Evolutionary conservation across 2,888 invertebrate genomes (phyloP).

Genomic region (Ormyrus rosae): DNA sequence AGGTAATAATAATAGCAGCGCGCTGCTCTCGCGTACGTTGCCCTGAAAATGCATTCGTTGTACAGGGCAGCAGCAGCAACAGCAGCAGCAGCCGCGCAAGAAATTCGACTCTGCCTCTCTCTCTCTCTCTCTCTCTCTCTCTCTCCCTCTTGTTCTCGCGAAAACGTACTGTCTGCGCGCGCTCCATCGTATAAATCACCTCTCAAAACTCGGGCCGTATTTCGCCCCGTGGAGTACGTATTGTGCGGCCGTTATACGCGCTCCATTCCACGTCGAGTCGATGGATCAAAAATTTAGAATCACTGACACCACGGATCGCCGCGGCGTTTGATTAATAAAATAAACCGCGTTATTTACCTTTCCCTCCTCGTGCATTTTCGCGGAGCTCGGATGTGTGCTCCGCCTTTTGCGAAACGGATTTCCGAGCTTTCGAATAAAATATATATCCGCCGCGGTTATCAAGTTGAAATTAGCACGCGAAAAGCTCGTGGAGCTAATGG

Average conservation of each 20-base stretch:
- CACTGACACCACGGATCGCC: no score
- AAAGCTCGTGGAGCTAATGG: neutral
- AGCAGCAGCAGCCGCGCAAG: slow-evolving; percentile 1
- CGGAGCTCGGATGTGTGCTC: no score
- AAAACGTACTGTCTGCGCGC: slow-evolving; percentile 28
- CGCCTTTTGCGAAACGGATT: no score
- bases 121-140: neutral
- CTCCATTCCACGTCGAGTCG: slow-evolving; percentile 10
- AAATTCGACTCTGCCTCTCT: slow-evolving; percentile 28
- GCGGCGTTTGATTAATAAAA: no score
- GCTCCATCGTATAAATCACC: slow-evolving; percentile 44
- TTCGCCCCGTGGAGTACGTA: neutral
- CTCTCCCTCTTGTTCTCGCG: neutral
- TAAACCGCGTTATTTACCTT: no score
- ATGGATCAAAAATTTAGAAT: no score
- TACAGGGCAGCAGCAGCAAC: neutral
- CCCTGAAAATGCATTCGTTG: slow-evolving; percentile 46
- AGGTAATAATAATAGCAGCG: slow-evolving; percentile 38
- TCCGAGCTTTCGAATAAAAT: no score
- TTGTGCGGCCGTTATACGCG: neutral
- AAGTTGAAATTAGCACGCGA: neutral
- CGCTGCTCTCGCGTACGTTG: neutral
- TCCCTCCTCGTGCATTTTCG: no score
- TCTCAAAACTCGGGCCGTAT: slow-evolving; percentile 27
- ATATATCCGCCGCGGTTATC: no score